These are phyloP conservation scores for Chrysolina haemoptera DNA, from an alignment of 2,888 invertebrate species.

Conservation along the genomic window DNA sequence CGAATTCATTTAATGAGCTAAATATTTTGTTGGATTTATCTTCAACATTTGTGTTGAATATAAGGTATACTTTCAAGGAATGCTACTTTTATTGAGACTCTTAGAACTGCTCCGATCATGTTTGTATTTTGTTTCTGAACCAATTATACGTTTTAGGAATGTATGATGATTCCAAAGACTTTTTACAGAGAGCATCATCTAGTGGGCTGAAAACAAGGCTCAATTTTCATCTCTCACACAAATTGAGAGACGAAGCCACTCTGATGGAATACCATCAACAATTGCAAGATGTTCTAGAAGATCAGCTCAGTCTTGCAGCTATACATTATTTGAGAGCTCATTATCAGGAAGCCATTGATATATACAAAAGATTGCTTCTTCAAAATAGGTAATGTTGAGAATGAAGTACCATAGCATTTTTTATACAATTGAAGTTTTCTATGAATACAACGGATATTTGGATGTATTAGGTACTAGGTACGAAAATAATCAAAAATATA, in stretches of 20 bases:
- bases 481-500: too few species aligned
- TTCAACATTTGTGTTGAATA: too few species aligned
- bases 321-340: constrained; percentile 96
- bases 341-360: constrained; percentile 98
- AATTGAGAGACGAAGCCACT: constrained; percentile 89
- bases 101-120: too few species aligned
- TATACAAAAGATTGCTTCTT: constrained; percentile 93
- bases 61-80: too few species aligned
- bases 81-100: too few species aligned
- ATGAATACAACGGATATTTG: too few species aligned
- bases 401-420: background rate
- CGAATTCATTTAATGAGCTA: too few species aligned
- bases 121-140: too few species aligned
- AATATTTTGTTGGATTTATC: too few species aligned
- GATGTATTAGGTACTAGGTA: too few species aligned
- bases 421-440: too few species aligned
- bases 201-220: constrained; percentile 82
- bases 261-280: constrained; percentile 88
- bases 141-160: constrained; percentile 72
- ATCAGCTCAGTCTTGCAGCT: constrained; percentile 95
- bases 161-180: constrained; percentile 81
- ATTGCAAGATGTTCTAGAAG: constrained; percentile 90
- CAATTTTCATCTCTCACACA: constrained; percentile 94
- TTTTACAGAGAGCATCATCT: constrained; percentile 74
- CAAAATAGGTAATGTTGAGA: constrained; percentile 83